Evolutionary conservation across 53 echinoderm and acorn worm species (phyloP), one percentile per base, ranked within the genome.

Genomic region (Echinometra lucunter): DNA sequence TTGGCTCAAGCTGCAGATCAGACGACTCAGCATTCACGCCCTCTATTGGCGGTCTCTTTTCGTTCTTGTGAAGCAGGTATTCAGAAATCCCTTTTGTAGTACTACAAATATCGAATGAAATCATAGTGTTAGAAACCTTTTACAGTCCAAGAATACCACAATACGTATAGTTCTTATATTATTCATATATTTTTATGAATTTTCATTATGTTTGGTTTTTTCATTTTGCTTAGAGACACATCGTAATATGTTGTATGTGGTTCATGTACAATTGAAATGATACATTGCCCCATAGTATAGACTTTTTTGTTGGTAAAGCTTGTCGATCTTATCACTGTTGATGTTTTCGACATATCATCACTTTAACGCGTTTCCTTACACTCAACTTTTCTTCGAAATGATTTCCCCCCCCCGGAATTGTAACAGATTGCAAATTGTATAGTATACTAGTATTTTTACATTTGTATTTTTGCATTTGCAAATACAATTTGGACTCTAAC

Each of bases 31-130:
- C 56, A 3, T 23, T 30, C 6, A 88, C 88, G 88, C 88, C 88
- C 88, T 88, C 88, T 88, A 4, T 0, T 30, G 88, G 4, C 88
- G 56, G 5, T 23, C 88, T 88, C 88, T 88, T 57, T 88, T 53
- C 38, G 35, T 57, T 88, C 88, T 88, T 88, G 88, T 21, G 88
- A 88, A 88, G 88, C 88, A 88, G 88, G 88, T 88, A 80, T 0
- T 38, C 35, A 88, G 16, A 57, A 11, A 32, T 53, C 11, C 17
- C 13, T 16, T 6, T 78, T 78, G 19, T 21, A 16, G 4, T 1
- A 78, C 28, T 18, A 6, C 18, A 78, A 38, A 38, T 6, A 78
- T 78, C 78, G 19, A 40, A 18, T 38, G 42, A 78, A 78, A 78
- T 78, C 78, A 38, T 19, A 40, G 42, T 78, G 42, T 40, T 78